Evolutionary conservation across 2,888 invertebrate species (phyloP).

Genomic region (Cremastobaeus sp.): DNA sequence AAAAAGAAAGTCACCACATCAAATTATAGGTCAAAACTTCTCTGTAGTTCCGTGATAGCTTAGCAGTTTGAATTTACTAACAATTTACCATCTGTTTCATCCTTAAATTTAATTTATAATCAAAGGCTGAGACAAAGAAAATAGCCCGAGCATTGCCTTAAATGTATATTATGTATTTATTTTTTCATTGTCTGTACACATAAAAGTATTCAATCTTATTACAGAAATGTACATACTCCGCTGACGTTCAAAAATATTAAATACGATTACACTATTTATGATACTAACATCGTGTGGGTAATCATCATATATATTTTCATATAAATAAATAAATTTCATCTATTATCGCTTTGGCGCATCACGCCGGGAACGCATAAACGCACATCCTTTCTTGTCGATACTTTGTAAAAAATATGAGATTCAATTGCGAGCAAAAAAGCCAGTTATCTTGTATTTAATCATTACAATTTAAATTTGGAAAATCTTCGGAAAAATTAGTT

Average conservation of each 20-base stretch:
- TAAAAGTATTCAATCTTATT: constrained; percentile 62
- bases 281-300: constrained; percentile 60
- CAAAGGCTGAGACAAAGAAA: background rate
- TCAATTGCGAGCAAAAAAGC: background rate
- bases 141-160: constrained; percentile 19
- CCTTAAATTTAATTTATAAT: no score
- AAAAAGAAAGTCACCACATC: constrained; percentile 13
- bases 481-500: no score
- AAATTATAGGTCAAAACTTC: constrained; percentile 16
- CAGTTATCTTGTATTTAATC: background rate
- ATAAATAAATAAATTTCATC: constrained; percentile 64
- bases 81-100: no score
- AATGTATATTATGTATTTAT: constrained; percentile 44
- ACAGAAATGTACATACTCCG: constrained; percentile 67
- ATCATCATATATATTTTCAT: constrained; percentile 47
- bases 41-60: no score
- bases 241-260: constrained; percentile 67
- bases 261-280: constrained; percentile 65
- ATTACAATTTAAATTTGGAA: background rate
- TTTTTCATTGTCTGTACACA: constrained; percentile 51
- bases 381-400: constrained; percentile 26
- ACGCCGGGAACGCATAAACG: constrained; percentile 27
- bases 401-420: constrained; percentile 35
- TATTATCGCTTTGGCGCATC: constrained; percentile 52
- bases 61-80: no score